Evolutionary conservation across 2,888 invertebrate genomes (phyloP).

Genomic region (Parnassius glacialis): DNA sequence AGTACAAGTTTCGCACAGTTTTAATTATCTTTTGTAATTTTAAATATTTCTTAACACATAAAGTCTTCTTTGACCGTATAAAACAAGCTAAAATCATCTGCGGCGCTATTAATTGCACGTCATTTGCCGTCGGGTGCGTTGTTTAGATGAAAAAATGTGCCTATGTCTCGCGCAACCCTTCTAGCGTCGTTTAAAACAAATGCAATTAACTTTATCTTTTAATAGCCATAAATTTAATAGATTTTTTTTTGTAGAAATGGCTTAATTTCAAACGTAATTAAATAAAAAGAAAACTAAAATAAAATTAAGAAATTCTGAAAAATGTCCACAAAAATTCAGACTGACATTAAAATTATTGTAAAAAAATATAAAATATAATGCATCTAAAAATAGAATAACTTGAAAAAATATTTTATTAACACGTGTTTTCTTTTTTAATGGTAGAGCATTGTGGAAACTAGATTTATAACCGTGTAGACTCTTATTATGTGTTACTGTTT

Average conservation of each 20-base stretch:
- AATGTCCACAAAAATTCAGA: too few species aligned
- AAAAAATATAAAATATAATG: too few species aligned
- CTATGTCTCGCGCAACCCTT: constrained; percentile 43
- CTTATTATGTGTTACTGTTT: constrained; percentile 6
- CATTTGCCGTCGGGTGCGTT: constrained; percentile 60
- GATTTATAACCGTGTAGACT: constrained; percentile 19
- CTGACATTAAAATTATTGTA: too few species aligned
- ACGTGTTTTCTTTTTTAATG: background rate
- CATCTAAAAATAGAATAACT: too few species aligned
- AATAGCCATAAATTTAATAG: too few species aligned
- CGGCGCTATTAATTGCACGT: constrained; percentile 15
- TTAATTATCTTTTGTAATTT: background rate
- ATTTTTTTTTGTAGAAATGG: too few species aligned
- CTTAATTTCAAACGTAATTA: too few species aligned
- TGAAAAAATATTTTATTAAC: too few species aligned
- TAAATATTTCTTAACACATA: background rate
- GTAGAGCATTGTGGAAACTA: constrained; percentile 7
- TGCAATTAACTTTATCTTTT: background rate
- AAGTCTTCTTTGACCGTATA: background rate
- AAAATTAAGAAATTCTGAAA: too few species aligned
- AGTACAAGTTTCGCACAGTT: too few species aligned
- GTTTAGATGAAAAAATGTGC: constrained; percentile 71
- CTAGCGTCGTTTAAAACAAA: background rate
- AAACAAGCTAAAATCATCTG: background rate
- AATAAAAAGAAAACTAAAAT: too few species aligned